Base-by-base conservation (phyloP, 1,140 invertebrate genomes). In the Meloidogyne floridensis region DNA sequence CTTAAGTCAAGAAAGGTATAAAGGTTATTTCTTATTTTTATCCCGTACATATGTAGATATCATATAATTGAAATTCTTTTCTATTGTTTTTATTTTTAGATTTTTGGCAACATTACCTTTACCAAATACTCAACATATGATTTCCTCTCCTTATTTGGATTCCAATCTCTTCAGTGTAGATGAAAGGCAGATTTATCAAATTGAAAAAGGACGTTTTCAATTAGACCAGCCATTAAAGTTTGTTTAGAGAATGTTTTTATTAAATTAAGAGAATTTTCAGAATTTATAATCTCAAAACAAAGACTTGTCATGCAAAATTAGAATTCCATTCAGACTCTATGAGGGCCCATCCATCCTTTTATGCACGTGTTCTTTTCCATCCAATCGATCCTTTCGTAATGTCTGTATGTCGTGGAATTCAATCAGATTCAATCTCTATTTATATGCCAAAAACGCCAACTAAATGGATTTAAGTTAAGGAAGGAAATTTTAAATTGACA, bases 141-240 rank as follows among this genome's bases (percentile, higher is more conserved):
- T 87, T 56, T 51, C 80, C 10, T 82, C 85, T 0, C 86, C 86
- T 47, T 86, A 88, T 59, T 72, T 86, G 20, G 85, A 86, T 51
- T 83, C 85, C 10, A 13, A 85, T 13, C 11, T 80, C 51, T 86
- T 86, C 75, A 87, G 59, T 72, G 69, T 77, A 47, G 85, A 86
- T 54, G 86, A 86, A 8, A 54, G 80, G 43, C 15, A 42, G 2
- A 18, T 70, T n/a, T 32, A 13, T 20, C 42, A 76, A 10, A 81
- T 83, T 18, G 82, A 83, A 51, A 59, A 65, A 43, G 82, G 81
- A 3, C 82, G 82, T 42, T 83, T 76, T 69, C 82, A 83, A 43
- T 51, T 75, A 11, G 82, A 83, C 5, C 74, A 83, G 20, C 18
- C 56, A 51, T 72, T 83, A 43, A 83, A 54, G 83, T 83, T 15